These are phyloP conservation scores for Apostichopus parvimensis DNA, from an alignment of 35 echinoderm and acorn worm species.

Conservation along the genomic window DNA sequence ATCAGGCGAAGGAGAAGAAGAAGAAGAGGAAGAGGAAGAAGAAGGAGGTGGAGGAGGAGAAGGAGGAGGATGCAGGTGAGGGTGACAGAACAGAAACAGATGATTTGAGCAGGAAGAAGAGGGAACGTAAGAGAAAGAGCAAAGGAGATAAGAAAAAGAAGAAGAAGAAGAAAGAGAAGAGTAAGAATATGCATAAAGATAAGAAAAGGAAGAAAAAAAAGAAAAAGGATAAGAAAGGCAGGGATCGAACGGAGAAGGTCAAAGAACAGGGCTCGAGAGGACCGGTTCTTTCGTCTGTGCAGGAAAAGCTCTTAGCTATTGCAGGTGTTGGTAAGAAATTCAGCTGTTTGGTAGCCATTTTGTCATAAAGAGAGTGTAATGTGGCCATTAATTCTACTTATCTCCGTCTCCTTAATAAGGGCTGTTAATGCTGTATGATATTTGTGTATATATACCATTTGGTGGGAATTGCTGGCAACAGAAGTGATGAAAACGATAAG, in stretches of 20 bases:
- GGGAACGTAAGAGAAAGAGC: conserved; percentile 57
- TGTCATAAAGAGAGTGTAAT: no score
- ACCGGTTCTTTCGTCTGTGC: conserved; percentile 62
- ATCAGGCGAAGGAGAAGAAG: conserved; percentile 2
- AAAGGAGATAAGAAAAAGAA: conserved; percentile 41
- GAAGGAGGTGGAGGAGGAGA: conserved; percentile 51
- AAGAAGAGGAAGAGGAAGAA: not conserved
- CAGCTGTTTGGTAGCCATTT: no score
- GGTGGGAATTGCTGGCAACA: no score
- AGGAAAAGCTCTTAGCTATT: conserved; percentile 73
- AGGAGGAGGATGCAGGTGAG: conserved; percentile 33
- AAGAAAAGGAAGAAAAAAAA: conserved; percentile 83
- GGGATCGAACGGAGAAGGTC: conserved; percentile 47
- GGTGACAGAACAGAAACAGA: not conserved
- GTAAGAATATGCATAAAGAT: conserved; percentile 35
- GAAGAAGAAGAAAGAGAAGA: conserved; percentile 28
- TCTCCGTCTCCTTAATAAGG: no score
- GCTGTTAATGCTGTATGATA: no score
- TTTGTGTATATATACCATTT: no score
- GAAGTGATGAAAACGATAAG: no score
- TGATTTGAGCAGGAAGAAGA: conserved; percentile 45
- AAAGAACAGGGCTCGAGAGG: conserved; percentile 29
- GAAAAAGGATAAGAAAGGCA: conserved; percentile 57
- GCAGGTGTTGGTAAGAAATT: conserved; percentile 64
- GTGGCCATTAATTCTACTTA: no score